Evolutionary conservation across 2,888 invertebrate genomes (phyloP), one percentile per base, ranked within the genome.

Genomic region (Camponotus fellah): DNA sequence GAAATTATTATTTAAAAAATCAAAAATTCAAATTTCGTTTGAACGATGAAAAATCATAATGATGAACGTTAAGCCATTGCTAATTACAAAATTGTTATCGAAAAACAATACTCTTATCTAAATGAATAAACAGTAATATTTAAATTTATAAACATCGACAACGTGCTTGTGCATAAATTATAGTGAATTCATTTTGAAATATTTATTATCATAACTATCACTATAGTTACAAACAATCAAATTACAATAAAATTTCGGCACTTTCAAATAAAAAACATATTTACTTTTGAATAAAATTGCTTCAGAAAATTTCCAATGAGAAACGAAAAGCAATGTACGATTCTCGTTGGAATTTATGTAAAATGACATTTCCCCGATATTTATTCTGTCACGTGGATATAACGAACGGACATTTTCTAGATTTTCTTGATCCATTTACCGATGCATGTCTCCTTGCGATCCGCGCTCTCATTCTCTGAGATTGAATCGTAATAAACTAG

Each of bases 401-500:
- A 80, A 68, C 77, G 83, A 83, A 88, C n/a, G 43, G 14, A 76
- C 64, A 81, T 85, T 80, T 46, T 62, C 56, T 58, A 86, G 83
- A 83, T 86, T 80, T 64, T 40, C 58, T 66, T 76, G 86, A 86
- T 88, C 85, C 72, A 77, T 80, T 80, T 83, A 60, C 62, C 65
- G 66, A 79, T 85, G 64, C 68, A 58, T 62, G 53, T 66, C 62
- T 84, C 76, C 82, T 85, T 86, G 32, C 86, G 83, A 76, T 77
- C 65, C 74, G 74, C 88, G 71, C 40, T 26, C 76, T 79, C 65
- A 60, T 43, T 37, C 83, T 75, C 83, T 74, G 76, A 80, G 83
- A 88, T 88, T 88, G 85, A 88, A 86, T 86, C 83, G 88, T 86
- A 88, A 88, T 88, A 88, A 88, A 86, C 84, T 68, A 72, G 87